Evolutionary conservation across 2,797 vertebrate species (phyloP), one percentile per base, ranked within the genome.

Genomic region (Cottoperca gobio): DNA sequence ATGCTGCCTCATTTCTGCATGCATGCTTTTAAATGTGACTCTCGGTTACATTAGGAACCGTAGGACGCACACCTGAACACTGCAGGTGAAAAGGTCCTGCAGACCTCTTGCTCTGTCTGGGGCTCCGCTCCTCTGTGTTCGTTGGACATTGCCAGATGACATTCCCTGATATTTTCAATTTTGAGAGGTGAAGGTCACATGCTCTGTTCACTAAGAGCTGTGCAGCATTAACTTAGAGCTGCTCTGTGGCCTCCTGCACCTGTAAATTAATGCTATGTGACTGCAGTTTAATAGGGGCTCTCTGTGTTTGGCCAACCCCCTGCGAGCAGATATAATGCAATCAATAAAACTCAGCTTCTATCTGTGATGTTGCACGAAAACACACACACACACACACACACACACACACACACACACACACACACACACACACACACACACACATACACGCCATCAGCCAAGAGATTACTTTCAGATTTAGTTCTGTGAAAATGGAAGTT

Each of bases 301-400:
- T 57, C 46, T 14, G 62, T 21, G 3, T 64, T 62, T 68, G 48
- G 70, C 58, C 74, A 57, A 16, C 5, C 57, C n/a, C 43, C n/a
- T 75, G 48, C 68, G 54, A 35, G 68, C 66, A 79, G 65, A 65
- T 72, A 57, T 55, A 80, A 81, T 70, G n/a, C 3, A 33, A 86
- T 88, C 78, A 68, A 58, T 86, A 62, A 86, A 89, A 45, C 68
- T 69, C 37, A 31, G 46, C 46, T 14, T 73, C 42, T 69, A 67
- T 80, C 61, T 67, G 39, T 69, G 70, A 76, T 68, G 23, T 21
- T n/a, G 21, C 48, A 48, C 1, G 9, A 23, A 39, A 21, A 64
- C 57, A 50, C 55, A 43, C 28, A 19, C 43, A 37, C 24, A 46
- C 43, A n/a, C 28, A 50, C 26, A 31, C 42, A 54, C 64, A 66